Base-by-base conservation (phyloP, 1,140 invertebrate genomes). In the Aleiodes sp. region DNA sequence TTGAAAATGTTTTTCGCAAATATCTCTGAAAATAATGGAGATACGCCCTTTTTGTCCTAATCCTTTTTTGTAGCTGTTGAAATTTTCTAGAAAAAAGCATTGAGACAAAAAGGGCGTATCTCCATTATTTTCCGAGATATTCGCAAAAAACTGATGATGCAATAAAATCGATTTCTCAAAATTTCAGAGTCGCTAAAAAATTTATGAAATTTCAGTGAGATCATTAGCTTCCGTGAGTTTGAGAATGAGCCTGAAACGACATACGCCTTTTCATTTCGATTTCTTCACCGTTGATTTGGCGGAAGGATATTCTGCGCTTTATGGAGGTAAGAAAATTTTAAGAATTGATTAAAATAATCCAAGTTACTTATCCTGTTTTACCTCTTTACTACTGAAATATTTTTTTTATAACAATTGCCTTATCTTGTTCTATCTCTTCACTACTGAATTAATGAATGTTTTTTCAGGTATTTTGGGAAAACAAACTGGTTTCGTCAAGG, bases 151-250 rank as follows among this genome's bases (percentile, higher is more conserved):
- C n/a, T n/a, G n/a, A n/a, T n/a, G n/a, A n/a, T n/a, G n/a, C n/a
- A n/a, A n/a, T n/a, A n/a, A n/a, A n/a, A n/a, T n/a, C n/a, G n/a
- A n/a, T n/a, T n/a, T n/a, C n/a, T n/a, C n/a, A n/a, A n/a, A n/a
- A n/a, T n/a, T n/a, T n/a, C n/a, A n/a, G n/a, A n/a, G n/a, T 35
- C 3, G 14, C n/a, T 60, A 19, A 7, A 43, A 12, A 19, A 56
- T 24, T 75, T 87, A 26, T 26, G 24, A n/a, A 26, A 24, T 56
- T 86, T 73, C 86, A 92, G 94, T 91, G 41, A 88, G 96, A 21
- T 98, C 96, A 4, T 76, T 98, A 41, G 95, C 94, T 19, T 97
- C 96, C 0, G 92, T 98, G 3, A 94, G 95, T 41, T 83, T 97
- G 33, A 87, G 94, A 71, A 97, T 94, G 87, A 88, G 91, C 24